Percentiles rank a stretch among this genome's conserved stretches.
Evolutionary conservation across 2,113 vertebrate species (phyloP).

Genomic region (Fregata magnificens): DNA sequence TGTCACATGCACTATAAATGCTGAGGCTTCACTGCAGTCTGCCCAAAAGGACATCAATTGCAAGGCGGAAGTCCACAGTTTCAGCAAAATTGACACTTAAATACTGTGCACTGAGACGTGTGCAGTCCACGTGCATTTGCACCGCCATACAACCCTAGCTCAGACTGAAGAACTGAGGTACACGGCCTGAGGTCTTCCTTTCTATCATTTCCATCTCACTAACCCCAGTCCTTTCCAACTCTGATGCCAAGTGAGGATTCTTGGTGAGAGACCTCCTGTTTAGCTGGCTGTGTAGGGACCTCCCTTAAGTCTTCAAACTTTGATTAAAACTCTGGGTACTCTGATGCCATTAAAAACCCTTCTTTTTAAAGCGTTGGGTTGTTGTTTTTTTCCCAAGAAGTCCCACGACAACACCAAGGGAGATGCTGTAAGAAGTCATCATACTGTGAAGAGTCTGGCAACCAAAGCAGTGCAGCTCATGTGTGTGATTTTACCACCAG

Average conservation of each 20-base stretch:
- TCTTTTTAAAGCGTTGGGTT: neutral
- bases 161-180: neutral
- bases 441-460: neutral
- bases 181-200: neutral
- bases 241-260: neutral
- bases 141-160: neutral
- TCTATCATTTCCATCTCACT: neutral
- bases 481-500: neutral
- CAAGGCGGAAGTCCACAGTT: neutral
- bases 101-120: rapidly evolving
- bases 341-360: neutral
- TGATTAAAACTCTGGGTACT: neutral
- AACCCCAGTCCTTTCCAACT: neutral
- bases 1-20: neutral
- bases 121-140: rapidly evolving
- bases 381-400: neutral
- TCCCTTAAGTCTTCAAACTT: neutral
- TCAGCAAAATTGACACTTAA: neutral
- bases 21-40: neutral
- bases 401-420: neutral
- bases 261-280: neutral
- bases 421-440: neutral
- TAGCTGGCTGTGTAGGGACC: neutral
- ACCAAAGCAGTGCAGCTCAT: neutral
- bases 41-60: neutral